phyloP scores from a whole-genome alignment of 2,113 vertebrate species.

The Pelodiscus sinensis region DNA sequence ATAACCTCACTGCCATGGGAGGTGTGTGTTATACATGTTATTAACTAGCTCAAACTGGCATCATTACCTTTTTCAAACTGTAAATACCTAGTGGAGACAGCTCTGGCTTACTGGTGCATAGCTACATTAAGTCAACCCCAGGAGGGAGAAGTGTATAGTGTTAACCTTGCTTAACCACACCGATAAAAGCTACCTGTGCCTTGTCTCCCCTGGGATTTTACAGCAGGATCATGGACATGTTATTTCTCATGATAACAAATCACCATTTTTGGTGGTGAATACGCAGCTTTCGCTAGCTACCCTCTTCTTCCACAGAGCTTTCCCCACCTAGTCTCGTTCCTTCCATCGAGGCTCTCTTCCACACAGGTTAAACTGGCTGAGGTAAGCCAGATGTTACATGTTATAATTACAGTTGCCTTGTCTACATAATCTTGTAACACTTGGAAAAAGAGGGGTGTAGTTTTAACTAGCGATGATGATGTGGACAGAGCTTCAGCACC shows the following conservation, averaged over 20 bases:
- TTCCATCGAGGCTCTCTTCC: neutral
- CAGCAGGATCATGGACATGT: neutral
- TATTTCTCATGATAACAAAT: neutral
- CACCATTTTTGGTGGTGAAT: neutral
- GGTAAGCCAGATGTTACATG: neutral
- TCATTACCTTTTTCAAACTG: neutral
- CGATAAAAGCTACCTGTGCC: neutral
- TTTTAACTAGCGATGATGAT: neutral
- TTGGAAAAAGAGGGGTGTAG: too few relatives aligned
- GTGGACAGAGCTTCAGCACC: neutral
- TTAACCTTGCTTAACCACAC: constrained; percentile 2
- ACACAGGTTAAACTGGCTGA: neutral
- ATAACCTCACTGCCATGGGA: neutral
- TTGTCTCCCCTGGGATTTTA: neutral
- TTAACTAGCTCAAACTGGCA: neutral
- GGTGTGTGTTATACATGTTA: neutral
- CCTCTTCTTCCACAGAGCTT: neutral
- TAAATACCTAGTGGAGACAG: neutral
- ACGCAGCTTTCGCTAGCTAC: neutral
- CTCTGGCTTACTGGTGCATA: neutral
- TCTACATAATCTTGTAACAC: neutral
- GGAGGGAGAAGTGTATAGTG: neutral
- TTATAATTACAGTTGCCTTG: neutral
- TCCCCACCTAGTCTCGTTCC: neutral
- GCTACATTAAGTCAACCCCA: neutral